Evolutionary conservation across 2,113 vertebrate genomes (phyloP).

Genomic region (Copsychus sechellarum): DNA sequence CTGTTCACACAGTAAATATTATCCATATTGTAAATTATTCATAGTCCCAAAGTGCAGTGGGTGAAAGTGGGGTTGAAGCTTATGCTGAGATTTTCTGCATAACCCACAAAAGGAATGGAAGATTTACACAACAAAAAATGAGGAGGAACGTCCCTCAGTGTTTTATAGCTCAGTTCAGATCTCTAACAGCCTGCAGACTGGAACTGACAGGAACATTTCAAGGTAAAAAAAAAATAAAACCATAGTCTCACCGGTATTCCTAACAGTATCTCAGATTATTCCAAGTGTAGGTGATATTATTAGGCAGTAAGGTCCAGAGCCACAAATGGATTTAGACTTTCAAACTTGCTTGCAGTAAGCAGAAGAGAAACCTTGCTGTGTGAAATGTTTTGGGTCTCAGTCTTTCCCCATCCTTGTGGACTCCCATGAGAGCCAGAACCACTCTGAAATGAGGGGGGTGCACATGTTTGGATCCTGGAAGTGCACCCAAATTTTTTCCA

Average conservation of each 20-base stretch:
- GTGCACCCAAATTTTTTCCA: neutral
- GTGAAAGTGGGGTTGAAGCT: neutral
- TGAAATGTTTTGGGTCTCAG: neutral
- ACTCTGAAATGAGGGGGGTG: neutral
- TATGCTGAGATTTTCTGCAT: neutral
- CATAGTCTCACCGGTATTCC: neutral
- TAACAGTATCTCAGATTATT: constrained; percentile 1
- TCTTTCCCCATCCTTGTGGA: neutral
- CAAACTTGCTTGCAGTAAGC: neutral
- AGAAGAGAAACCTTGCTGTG: neutral
- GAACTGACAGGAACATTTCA: constrained; percentile 14
- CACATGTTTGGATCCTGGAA: fast-evolving
- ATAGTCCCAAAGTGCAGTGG: neutral
- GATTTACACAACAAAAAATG: neutral
- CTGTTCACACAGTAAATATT: neutral
- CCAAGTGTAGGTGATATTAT: neutral
- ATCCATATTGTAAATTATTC: neutral
- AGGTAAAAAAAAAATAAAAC: neutral
- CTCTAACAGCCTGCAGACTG: neutral
- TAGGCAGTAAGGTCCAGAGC: neutral
- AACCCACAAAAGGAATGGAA: neutral
- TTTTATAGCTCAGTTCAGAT: neutral
- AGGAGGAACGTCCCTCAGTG: neutral
- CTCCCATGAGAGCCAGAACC: neutral
- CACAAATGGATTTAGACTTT: neutral